These are phyloP conservation scores for Drosophila kokeensis DNA, from an alignment of 2,888 invertebrate species.

Conservation along the genomic window DNA sequence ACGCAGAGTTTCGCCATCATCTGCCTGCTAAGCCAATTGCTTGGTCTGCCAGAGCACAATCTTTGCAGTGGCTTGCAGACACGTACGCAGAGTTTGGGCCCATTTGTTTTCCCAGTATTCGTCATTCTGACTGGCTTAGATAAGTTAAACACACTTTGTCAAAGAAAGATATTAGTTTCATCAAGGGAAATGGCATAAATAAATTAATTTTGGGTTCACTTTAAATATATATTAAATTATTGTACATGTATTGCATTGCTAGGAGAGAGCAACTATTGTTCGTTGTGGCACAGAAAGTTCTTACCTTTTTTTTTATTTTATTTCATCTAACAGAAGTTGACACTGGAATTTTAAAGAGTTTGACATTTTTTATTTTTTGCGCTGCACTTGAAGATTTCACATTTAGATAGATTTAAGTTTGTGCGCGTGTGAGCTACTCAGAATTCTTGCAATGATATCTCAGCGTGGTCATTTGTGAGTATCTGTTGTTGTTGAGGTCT, in stretches of 20 bases:
- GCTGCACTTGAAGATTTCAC: slow-evolving; percentile 44
- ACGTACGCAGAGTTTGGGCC: slow-evolving; percentile 36
- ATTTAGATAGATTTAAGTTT: slow-evolving; percentile 43
- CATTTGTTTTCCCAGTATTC: slow-evolving; percentile 36
- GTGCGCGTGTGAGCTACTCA: slow-evolving; percentile 8
- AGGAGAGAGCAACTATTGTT: slow-evolving; percentile 27
- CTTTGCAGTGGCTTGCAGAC: slow-evolving; percentile 21
- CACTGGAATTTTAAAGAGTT: slow-evolving; percentile 67
- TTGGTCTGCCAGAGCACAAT: slow-evolving; percentile 24
- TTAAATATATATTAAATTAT: neutral
- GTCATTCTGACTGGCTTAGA: slow-evolving; percentile 7
- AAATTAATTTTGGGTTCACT: neutral
- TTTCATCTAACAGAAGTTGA: slow-evolving; percentile 21
- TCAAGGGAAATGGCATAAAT: neutral
- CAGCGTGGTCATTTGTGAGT: neutral
- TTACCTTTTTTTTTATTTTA: slow-evolving; percentile 15
- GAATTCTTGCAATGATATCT: slow-evolving; percentile 27
- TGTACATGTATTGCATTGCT: too few species aligned
- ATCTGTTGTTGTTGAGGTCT: slow-evolving; percentile 1
- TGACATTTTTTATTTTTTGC: slow-evolving; percentile 24
- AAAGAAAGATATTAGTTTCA: slow-evolving; percentile 21
- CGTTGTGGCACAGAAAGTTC: slow-evolving; percentile 9
- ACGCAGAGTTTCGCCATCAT: slow-evolving; percentile 24
- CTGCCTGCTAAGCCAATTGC: slow-evolving; percentile 35
- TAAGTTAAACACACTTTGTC: slow-evolving; percentile 7